These are phyloP conservation scores for Sitta europaea DNA, from an alignment of 2,113 vertebrate species.

Conservation along the genomic window DNA sequence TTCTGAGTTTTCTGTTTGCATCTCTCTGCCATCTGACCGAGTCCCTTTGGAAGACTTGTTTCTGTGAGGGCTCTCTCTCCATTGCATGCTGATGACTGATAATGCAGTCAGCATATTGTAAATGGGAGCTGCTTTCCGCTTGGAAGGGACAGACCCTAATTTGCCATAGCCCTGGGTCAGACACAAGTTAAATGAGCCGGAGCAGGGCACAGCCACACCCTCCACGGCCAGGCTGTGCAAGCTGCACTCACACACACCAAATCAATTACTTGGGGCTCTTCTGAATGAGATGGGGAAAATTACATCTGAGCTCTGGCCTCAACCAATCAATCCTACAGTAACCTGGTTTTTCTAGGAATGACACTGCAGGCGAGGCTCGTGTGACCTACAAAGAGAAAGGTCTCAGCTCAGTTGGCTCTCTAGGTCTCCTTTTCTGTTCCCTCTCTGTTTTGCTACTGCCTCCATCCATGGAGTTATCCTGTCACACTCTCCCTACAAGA, in stretches of 20 bases:
- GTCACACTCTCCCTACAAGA: neutral
- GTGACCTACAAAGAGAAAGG: slow-evolving; percentile 39
- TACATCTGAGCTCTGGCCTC: slow-evolving; percentile 44
- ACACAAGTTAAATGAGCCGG: neutral
- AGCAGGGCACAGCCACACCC: slow-evolving; percentile 21
- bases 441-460: neutral
- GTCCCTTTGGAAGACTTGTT: neutral
- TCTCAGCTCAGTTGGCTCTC: neutral
- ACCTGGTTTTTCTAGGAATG: slow-evolving; percentile 61
- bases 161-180: slow-evolving; percentile 25
- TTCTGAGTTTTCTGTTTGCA: neutral
- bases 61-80: neutral
- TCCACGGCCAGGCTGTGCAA: neutral
- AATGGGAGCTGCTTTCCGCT: slow-evolving; percentile 2
- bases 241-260: neutral
- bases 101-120: neutral
- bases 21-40: neutral
- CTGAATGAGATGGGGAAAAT: slow-evolving; percentile 33
- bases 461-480: neutral
- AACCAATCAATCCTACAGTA: slow-evolving; percentile 43
- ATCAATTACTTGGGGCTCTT: slow-evolving; percentile 35
- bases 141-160: slow-evolving; percentile 23
- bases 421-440: neutral
- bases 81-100: neutral
- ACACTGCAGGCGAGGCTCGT: neutral